Evolutionary conservation across 2,113 vertebrate species (phyloP).

Genomic region (Parus major): DNA sequence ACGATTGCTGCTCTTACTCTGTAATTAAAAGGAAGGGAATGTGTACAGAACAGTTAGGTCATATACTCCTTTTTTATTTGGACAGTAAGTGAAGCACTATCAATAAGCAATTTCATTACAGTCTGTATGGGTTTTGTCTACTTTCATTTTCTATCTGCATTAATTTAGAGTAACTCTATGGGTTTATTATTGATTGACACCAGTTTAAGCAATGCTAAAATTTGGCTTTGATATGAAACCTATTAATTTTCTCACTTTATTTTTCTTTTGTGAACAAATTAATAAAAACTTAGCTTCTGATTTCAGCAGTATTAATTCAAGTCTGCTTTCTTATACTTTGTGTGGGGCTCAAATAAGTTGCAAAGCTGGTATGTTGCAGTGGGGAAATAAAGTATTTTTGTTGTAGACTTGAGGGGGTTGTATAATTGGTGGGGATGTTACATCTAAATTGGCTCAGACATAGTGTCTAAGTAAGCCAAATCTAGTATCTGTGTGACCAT

Average conservation of each 20-base stretch:
- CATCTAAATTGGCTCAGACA: background rate
- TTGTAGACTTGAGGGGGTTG: background rate
- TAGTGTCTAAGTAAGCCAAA: background rate
- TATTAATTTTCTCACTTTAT: background rate
- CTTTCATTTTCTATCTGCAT: conserved; percentile 17
- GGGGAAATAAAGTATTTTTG: background rate
- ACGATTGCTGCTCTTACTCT: background rate
- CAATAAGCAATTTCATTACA: conserved; percentile 51
- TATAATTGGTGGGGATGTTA: background rate
- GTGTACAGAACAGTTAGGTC: background rate
- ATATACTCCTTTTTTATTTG: background rate
- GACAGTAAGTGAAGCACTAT: conserved; percentile 34
- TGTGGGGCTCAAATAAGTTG: background rate
- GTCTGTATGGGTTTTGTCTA: conserved; percentile 15
- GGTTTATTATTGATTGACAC: conserved; percentile 12
- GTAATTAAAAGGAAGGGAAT: conserved; percentile 53
- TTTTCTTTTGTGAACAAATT: background rate
- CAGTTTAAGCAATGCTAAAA: background rate
- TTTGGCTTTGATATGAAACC: background rate
- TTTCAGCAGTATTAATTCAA: background rate
- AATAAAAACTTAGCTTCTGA: background rate
- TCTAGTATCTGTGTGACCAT: background rate
- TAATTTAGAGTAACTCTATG: background rate
- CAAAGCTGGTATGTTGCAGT: background rate
- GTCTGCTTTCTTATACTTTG: background rate